These are phyloP conservation scores for Trichonephila clavata DNA, from an alignment of 1,140 invertebrate species.

Conservation along the genomic window DNA sequence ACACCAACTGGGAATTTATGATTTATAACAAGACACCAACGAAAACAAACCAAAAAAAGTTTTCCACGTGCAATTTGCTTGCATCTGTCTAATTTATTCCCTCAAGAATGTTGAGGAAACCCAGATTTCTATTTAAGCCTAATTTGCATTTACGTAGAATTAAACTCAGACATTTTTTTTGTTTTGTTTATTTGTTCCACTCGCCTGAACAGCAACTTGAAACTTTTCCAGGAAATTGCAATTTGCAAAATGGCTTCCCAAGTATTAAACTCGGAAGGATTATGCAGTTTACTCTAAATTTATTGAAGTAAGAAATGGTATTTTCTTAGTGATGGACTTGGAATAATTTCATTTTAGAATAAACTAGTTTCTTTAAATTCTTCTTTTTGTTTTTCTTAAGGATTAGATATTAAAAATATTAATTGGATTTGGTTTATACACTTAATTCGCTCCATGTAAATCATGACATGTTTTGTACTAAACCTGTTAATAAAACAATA, in stretches of 20 bases:
- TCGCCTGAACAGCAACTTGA: not conserved
- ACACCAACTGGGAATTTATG: not conserved
- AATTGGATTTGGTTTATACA: too few relatives aligned
- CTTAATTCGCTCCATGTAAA: too few relatives aligned
- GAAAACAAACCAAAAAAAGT: not conserved
- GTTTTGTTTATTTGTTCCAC: slow-evolving; percentile 9
- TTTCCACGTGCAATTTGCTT: not conserved
- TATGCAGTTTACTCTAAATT: slow-evolving; percentile 11
- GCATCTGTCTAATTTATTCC: slow-evolving; percentile 43
- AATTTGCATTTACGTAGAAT: slow-evolving; percentile 50
- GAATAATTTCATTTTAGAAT: not conserved
- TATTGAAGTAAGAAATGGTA: not conserved
- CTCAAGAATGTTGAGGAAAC: not conserved
- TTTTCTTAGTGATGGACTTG: not conserved
- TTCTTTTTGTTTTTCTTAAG: too few relatives aligned
- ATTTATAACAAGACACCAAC: not conserved
- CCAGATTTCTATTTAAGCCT: slow-evolving; percentile 64
- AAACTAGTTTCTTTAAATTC: not conserved
- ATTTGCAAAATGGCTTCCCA: slow-evolving; percentile 56
- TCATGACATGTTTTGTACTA: too few relatives aligned
- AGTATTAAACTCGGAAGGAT: slow-evolving; percentile 3
- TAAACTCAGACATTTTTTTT: slow-evolving; percentile 30
- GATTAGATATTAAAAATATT: too few relatives aligned
- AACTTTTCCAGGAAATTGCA: slow-evolving; percentile 54
- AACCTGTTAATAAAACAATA: too few relatives aligned